Evolutionary conservation across 2,888 invertebrate genomes (phyloP), one percentile per base, ranked within the genome.

Genomic region (Micoletzkya japonica): DNA sequence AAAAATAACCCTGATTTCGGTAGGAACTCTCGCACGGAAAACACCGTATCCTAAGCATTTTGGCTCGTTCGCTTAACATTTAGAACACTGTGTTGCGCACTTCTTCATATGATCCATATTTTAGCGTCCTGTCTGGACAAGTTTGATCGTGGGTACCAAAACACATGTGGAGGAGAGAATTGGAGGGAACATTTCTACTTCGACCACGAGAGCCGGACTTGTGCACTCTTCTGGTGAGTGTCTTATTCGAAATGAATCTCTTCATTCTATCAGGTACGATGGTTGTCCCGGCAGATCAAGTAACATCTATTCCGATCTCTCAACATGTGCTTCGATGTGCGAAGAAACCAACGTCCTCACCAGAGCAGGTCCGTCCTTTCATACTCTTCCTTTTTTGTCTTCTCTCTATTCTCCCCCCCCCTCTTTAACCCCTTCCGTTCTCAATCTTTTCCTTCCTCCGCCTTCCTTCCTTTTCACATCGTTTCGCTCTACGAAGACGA

Each of bases 291-390:
- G 78, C 30, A 67, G 37, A 36, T 77, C 82, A 4, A 70, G 79
- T 1, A 83, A 83, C 71, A 76, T 83, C 64, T 83, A 82, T 74
- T 79, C 81, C 26, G 74, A 77, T 44, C 74, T 79, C 54, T 70
- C 73, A n/a, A 80, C 82, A 10, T 83, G 83, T 70, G 74, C 77
- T 36, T 50, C 73, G 6, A 81, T 83, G 81, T 83, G 83, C 61
- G 82, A 82, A 49, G 78, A 78, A 58, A 81, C 81, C 17, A 76
- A 80, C 69, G 79, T 83, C 2, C 61, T 82, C 26, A 76, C 77
- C 4, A 70, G 83, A 74, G 80, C 82, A 28, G 77, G 83, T 83
- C 30, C 37, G 72, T 54, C n/a, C 20, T n/a, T 24, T 17, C 10
- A 7, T 28, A 32, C 39, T n/a, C n/a, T n/a, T n/a, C n/a, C n/a